Evolutionary conservation across 2,113 vertebrate species (phyloP), one percentile per base, ranked within the genome.

Genomic region (Pitta sordida): DNA sequence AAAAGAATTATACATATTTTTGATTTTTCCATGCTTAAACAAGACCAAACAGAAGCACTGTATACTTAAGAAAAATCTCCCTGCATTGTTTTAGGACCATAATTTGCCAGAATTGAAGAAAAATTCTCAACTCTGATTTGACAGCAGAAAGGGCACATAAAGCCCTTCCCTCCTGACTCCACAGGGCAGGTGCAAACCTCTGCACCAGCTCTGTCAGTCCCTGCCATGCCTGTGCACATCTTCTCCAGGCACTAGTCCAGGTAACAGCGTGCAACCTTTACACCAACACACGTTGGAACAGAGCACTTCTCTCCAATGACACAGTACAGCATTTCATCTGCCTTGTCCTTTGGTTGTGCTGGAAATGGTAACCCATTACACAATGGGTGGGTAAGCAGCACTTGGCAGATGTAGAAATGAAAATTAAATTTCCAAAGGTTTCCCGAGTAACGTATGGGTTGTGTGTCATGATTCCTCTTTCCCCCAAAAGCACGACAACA

Each of bases 231-330:
- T 7, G 2, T 4, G 46, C 39, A 15, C 60, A 4, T 21, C 77
- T 18, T 11, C 48, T 43, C 39, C 8, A 0, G 2, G 21, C 11
- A 1, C 1, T 14, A 30, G 37, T 11, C n/a, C 41, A 10, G 23
- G 7, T 15, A 78, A 27, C 32, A 1, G 7, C 1, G 1, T 10
- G 67, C n/a, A 17, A 48, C 73, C 2, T 7, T 19, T 19, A 20
- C 51, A 30, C 7, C 1, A 10, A 36, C 18, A 26, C 17, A 34
- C 3, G 1, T 7, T 10, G 14, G 16, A 63, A 75, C 32, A 2
- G 24, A 53, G 46, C 68, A 2, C 53, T 6, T 36, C 20, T 27
- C 67, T 49, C 32, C 62, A 23, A 14, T 4, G 23, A 34, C 56
- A 69, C 74, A 58, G 68, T 41, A 75, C 34, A 26, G 34, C 62